Evolutionary conservation across 2,113 vertebrate genomes (phyloP), one percentile per base, ranked within the genome.

Genomic region (Apaloderma vittatum): DNA sequence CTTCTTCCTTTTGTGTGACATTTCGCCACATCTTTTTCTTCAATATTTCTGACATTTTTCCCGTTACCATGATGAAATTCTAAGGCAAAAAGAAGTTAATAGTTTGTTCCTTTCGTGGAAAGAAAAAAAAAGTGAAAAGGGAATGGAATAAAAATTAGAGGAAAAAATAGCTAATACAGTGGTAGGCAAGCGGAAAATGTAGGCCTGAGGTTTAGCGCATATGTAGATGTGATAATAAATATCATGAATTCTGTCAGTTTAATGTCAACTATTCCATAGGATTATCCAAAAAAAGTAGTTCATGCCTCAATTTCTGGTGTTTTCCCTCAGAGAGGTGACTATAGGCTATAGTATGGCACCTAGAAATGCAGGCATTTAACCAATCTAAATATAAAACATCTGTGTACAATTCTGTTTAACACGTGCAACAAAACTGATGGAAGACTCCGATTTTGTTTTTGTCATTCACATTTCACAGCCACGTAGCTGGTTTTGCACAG

Each of bases 401-500:
- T 70, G 29, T 8, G 5, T 30, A 8, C 32, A 63, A 29, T 43
- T 2, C 20, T 21, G 1, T 11, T 40, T 10, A 12, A 2, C 6
- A 5, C 3, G 30, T 36, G 4, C 20, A 54, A 9, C 5, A 15
- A 13, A n/a, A 3, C 23, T n/a, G 29, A 7, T 20, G 49, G 17
- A 8, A 54, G 59, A 8, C 20, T 12, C 27, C 30, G 0, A 0
- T 15, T 68, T 19, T 1, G 0, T 8, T 65, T 29, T 15, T 2
- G 1, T 13, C 19, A 1, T 24, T 48, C 49, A 12, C 10, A 3
- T 2, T 8, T 49, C 24, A 6, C 67, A 43, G 27, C 4, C 9
- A 0, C 0, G 2, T 3, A 12, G 9, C 9, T 63, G 52, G 8
- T 6, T n/a, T 23, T 12, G n/a, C 9, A 8, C 22, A 2, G 45